These are phyloP conservation scores for Eupithecia dodoneata DNA, from an alignment of 2,888 invertebrate species.

Conservation along the genomic window DNA sequence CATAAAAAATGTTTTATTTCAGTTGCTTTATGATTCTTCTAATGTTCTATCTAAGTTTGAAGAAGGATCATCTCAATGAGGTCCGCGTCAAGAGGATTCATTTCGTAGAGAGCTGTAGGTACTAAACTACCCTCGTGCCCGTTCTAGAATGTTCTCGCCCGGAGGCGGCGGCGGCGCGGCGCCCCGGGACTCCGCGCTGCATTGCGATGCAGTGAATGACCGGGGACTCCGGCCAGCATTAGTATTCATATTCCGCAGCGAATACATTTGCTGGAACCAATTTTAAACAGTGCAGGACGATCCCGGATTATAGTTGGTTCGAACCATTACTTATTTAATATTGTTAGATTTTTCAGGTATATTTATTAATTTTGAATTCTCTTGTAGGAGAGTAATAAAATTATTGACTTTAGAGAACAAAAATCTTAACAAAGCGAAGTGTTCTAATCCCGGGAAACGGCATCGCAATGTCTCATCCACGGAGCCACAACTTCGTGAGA, in stretches of 20 bases:
- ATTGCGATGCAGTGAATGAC: slow-evolving; percentile 19
- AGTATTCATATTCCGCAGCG: slow-evolving; percentile 35
- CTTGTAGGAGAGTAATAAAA: background rate
- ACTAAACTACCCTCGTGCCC: background rate
- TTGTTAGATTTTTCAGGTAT: background rate
- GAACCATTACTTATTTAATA: background rate
- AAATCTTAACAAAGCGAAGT: background rate
- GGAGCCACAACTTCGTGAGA: slow-evolving; percentile 3
- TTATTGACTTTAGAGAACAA: background rate
- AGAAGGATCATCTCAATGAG: background rate
- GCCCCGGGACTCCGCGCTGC: slow-evolving; percentile 1
- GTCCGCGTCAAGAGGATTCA: background rate
- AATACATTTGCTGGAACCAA: slow-evolving; percentile 37
- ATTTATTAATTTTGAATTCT: background rate
- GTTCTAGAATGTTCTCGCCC: background rate
- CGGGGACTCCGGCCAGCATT: slow-evolving; percentile 24
- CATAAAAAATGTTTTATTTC: background rate
- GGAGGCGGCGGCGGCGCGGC: background rate
- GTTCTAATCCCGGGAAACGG: background rate
- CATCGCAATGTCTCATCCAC: background rate
- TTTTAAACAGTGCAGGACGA: slow-evolving; percentile 30
- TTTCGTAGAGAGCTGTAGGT: background rate
- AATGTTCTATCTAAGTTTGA: background rate
- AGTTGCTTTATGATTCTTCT: background rate
- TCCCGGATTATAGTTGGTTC: background rate